phyloP scores from a whole-genome alignment of 2,113 vertebrate species.

The Microcebus griseorufus region DNA sequence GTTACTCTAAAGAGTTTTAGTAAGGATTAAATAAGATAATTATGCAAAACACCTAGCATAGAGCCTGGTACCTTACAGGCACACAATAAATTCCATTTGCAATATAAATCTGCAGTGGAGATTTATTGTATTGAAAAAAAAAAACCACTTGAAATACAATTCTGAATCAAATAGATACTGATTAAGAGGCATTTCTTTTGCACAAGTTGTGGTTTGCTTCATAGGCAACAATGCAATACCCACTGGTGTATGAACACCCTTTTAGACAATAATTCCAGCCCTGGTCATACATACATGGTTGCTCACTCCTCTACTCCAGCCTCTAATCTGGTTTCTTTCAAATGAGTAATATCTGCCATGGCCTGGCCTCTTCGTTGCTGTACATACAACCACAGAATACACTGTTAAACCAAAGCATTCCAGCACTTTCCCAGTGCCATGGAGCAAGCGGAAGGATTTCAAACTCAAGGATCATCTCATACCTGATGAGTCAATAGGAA shows the following conservation, averaged over 20 bases:
- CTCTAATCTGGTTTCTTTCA: conserved; percentile 33
- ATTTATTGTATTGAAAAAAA: not conserved
- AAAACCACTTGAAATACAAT: not conserved
- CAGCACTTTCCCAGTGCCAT: not conserved
- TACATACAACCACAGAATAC: conserved; percentile 30
- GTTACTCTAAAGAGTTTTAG: too few species aligned
- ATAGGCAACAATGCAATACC: not conserved
- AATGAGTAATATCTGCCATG: conserved; percentile 48
- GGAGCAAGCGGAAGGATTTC: not conserved
- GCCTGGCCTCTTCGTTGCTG: not conserved
- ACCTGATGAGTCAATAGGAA: not conserved
- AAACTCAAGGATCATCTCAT: not conserved
- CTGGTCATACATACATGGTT: not conserved
- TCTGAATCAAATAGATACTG: not conserved
- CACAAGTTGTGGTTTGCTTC: not conserved
- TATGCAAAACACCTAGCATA: not conserved
- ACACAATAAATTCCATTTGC: not conserved
- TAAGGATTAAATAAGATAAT: not conserved
- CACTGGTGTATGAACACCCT: not conserved
- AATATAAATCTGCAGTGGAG: not conserved
- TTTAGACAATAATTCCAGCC: not conserved
- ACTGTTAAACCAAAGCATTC: not conserved
- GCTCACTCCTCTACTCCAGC: not conserved
- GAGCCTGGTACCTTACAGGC: not conserved
- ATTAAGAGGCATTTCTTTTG: not conserved